Conservation (phyloP, 2,888 invertebrate genomes). For the Copidosoma aretas region DNA sequence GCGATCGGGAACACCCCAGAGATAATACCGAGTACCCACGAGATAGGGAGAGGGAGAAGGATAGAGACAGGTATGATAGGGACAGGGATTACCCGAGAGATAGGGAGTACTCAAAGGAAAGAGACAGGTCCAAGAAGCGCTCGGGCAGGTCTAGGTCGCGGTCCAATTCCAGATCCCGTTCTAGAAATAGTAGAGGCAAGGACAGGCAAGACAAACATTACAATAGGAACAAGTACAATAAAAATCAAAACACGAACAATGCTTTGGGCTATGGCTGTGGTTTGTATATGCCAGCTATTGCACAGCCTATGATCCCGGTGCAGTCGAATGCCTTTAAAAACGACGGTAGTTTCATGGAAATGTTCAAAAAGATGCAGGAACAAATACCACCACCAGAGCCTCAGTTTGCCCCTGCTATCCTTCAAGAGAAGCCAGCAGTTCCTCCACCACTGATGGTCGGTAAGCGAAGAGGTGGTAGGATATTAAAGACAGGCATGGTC, state of each 20-base stretch:
- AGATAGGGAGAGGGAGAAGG: constrained; percentile 43
- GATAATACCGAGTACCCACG: constrained; percentile 42
- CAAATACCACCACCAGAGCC: constrained; percentile 57
- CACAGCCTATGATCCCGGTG: constrained; percentile 53
- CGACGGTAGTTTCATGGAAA: constrained; percentile 89
- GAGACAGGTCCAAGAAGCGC: constrained; percentile 39
- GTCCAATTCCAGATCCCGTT: constrained; percentile 46
- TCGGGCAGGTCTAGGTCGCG: constrained; percentile 33
- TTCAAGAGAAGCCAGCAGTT: constrained; percentile 62
- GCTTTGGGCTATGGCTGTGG: neutral
- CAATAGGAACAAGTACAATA: constrained; percentile 47
- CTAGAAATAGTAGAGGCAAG: constrained; percentile 54
- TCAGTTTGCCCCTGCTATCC: constrained; percentile 55
- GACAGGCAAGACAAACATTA: constrained; percentile 54
- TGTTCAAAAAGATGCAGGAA: constrained; percentile 89
- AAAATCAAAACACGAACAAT: constrained; percentile 47
- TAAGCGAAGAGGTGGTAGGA: constrained; percentile 84
- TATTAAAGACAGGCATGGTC: constrained; percentile 88
- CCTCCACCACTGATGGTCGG: constrained; percentile 71
- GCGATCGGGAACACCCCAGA: constrained; percentile 35
- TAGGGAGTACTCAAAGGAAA: constrained; percentile 33
- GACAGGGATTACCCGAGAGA: too few species aligned
- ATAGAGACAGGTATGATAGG: constrained; percentile 13
- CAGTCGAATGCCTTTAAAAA: constrained; percentile 78
- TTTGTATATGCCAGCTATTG: constrained; percentile 8